A percentile compares a stretch with the other conserved stretches of the same genome.
Conservation (phyloP, 2,797 vertebrate species). For the Argya squamiceps region DNA sequence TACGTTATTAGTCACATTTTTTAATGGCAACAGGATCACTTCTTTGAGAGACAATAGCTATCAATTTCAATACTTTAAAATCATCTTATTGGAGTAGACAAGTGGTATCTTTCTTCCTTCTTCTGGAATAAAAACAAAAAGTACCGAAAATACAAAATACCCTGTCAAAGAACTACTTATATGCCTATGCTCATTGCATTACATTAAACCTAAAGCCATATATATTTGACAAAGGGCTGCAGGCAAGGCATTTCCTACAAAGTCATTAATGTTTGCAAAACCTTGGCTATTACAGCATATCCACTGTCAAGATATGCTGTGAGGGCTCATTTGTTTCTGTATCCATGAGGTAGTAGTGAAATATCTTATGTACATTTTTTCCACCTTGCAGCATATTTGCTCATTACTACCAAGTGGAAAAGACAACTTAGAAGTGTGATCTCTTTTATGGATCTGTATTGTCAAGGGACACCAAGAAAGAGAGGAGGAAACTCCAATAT, state of each 20-base stretch:
- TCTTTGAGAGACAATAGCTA: background rate
- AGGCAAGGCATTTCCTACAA: background rate
- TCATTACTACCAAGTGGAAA: background rate
- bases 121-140: background rate
- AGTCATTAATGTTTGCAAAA: background rate
- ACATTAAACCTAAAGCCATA: background rate
- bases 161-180: background rate
- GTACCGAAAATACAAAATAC: background rate
- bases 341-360: background rate
- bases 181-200: background rate
- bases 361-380: background rate
- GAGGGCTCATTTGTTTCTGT: background rate
- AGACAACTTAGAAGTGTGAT: background rate
- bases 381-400: background rate
- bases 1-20: background rate
- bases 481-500: background rate
- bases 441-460: background rate
- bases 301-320: background rate
- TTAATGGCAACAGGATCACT: background rate
- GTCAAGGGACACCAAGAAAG: background rate
- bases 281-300: background rate
- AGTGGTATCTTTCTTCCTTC: background rate
- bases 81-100: background rate
- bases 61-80: background rate
- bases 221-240: background rate